Base-by-base conservation (phyloP, 2,888 invertebrate species). In the Hartigia nigra region DNA sequence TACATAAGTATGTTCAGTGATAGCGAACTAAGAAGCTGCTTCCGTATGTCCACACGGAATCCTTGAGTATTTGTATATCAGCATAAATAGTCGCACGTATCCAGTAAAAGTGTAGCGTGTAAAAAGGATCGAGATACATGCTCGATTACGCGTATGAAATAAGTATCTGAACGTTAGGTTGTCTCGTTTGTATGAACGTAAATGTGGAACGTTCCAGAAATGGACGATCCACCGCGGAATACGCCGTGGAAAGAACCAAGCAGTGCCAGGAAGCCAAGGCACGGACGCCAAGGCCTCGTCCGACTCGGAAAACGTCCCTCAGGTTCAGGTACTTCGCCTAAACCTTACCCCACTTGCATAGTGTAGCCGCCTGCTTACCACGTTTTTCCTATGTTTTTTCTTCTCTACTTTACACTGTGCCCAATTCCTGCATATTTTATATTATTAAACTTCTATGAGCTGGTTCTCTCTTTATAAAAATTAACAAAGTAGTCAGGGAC, bases 171-270 rank as follows among this genome's bases (percentile, higher is more conserved):
- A 78, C 74, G 80, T 75, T 79, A 76, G 77, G 76, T 74, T 76
- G 72, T 80, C 79, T 79, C 81, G 83, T 86, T 81, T 72, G 14
- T 88, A 80, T 89, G 88, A 89, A 86, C 88, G 89, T 87, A 85
- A 88, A 88, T 90, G 87, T 90, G 91, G 91, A 87, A 91, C 91
- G 91, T 93, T 93, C 90, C 95, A 96, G 96, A 96, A 95, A 94
- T 95, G 96, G 96, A 95, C 95, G 92, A 94, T 95, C 93, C 95
- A 95, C 92, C 95, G 95, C 91, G 96, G 95, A 93, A 95, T 95
- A 92, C 94, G 95, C 90, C 95, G 96, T 92, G 95, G 95, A 92
- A 91, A 91, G 90, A 91, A 90, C 89, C 91, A 91, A 89, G 88
- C 91, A 87, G 87, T 88, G 85, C 89, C 91, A 90, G 91, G 91